These are phyloP conservation scores for Ictalurus furcatus DNA, from an alignment of 2,113 vertebrate species.

Conservation along the genomic window DNA sequence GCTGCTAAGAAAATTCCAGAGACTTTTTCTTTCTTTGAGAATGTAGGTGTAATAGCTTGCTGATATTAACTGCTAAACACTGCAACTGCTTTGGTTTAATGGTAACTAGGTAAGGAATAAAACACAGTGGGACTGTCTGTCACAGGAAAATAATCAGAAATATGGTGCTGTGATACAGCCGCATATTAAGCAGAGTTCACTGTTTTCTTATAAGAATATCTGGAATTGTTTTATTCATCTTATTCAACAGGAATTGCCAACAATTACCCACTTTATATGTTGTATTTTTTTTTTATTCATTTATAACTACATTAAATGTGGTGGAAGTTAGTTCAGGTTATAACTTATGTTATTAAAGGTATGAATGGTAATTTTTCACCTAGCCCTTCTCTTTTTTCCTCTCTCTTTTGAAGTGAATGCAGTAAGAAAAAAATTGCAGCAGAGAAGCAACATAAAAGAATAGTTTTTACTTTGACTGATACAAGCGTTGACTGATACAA, in stretches of 20 bases:
- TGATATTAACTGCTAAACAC: constrained; percentile 17
- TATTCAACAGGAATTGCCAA: background rate
- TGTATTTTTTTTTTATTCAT: background rate
- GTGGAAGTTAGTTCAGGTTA: background rate
- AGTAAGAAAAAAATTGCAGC: background rate
- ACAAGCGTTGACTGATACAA: background rate
- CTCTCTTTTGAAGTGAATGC: background rate
- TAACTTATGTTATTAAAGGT: background rate
- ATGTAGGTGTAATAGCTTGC: constrained; percentile 7
- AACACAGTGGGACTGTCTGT: background rate
- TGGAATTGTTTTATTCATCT: background rate
- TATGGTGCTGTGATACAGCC: background rate
- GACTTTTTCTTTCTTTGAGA: constrained; percentile 12
- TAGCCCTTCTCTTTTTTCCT: background rate
- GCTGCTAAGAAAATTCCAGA: constrained; percentile 21
- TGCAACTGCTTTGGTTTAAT: background rate
- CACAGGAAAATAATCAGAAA: background rate
- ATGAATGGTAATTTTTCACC: background rate
- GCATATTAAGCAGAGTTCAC: background rate
- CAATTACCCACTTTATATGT: background rate
- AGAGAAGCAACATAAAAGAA: background rate
- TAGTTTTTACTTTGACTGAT: background rate
- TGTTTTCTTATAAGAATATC: background rate
- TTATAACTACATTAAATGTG: background rate
- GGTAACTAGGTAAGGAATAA: background rate